These are phyloP conservation scores for Agrochola lota DNA, from an alignment of 2,888 invertebrate genomes.

Conservation along the genomic window DNA sequence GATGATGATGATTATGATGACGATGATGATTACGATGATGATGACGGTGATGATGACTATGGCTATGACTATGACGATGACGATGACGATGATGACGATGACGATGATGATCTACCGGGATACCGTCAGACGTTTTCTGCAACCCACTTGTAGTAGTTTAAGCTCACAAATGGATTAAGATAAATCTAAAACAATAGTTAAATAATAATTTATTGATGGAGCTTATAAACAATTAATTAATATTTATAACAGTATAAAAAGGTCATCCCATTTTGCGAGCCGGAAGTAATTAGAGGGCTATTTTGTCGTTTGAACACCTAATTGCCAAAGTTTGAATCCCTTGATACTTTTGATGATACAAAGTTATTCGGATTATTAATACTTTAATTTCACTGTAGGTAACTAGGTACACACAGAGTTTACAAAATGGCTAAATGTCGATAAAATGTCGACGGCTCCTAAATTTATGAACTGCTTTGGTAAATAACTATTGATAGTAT, in stretches of 20 bases:
- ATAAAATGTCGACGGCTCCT: background rate
- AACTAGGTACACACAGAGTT: background rate
- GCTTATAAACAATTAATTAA: background rate
- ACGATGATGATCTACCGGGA: background rate
- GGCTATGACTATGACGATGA: too few relatives aligned
- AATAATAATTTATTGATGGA: background rate
- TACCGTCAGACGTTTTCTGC: background rate
- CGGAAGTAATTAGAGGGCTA: conserved; percentile 3
- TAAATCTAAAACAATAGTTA: background rate
- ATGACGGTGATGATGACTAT: too few relatives aligned
- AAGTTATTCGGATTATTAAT: conserved; percentile 14
- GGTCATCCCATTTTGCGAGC: background rate
- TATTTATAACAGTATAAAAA: conserved; percentile 1
- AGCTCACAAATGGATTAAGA: background rate
- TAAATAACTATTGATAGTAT: background rate
- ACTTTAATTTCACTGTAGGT: background rate
- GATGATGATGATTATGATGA: too few relatives aligned
- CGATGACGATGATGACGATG: too few relatives aligned
- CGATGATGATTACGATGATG: too few relatives aligned
- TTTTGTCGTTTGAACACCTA: conserved; percentile 15
- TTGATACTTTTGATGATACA: conserved; percentile 20
- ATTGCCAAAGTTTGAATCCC: conserved; percentile 36
- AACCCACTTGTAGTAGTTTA: background rate
- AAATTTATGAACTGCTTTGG: background rate
- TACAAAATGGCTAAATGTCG: background rate